Base-by-base conservation (phyloP, 2,797 vertebrate species). In the Anguilla obscura region DNA sequence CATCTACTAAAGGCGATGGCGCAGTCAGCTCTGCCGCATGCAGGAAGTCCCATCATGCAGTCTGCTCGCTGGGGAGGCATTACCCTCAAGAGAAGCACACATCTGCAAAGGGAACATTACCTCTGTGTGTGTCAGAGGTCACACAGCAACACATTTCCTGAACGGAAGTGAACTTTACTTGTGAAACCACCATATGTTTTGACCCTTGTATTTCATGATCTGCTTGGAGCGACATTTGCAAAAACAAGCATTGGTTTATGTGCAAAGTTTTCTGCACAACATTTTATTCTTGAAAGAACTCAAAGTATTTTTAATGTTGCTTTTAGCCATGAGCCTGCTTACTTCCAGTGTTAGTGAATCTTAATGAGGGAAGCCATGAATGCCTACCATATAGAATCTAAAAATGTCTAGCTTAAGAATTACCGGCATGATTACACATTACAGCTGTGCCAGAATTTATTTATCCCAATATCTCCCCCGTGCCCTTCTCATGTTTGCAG, bases 161-260 rank as follows among this genome's bases (percentile, higher is more conserved):
- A 82, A 50, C 79, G 45, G 79, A 82, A 82, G 45, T 82, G 79
- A 82, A 50, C 79, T 82, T 82, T 50, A 9, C 79, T 50, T 82
- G 12, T 12, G 45, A 50, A 50, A 9, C 79, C 9, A 10, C 36
- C 79, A n/a, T 50, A 9, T 24, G 79, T 50, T n/a, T 24, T 82
- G 45, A n/a, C 79, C 79, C 79, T 82, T 21, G 24, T n/a, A 82
- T 82, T 50, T 82, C 74, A 36, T 9, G 74, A 76, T 40, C 30
- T 36, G 74, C 5, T 40, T 14, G 74, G 74, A 82, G 79, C 48
- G 10, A 45, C 79, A 50, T 50, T 50, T 14, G 40, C 40, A 48
- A 50, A 69, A 50, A 40, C 33, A 76, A 76, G 33, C 74, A 14
- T 18, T 21, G 36, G 74, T 18, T 76, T 18, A 40, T n/a, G 30